Base-by-base conservation (phyloP, 2,888 invertebrate species). In the Scrobipalpa atriplicella region DNA sequence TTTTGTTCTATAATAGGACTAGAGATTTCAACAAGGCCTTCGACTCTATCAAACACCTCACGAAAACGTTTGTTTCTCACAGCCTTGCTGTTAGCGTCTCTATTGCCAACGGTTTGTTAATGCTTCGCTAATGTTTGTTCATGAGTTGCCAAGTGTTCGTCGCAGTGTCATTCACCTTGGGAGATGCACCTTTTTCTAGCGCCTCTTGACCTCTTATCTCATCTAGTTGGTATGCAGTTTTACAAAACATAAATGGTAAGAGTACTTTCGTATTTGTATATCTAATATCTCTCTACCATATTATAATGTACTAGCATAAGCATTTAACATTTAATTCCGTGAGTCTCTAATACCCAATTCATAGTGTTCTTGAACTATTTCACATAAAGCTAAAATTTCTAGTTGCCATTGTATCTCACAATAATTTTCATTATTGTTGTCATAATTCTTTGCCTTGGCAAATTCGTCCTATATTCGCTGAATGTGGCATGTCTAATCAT, bases 111-210 rank as follows among this genome's bases (percentile, higher is more conserved):
- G 38, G 13, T 58, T 56, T 29, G 58, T 58, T 36, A 58, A 58
- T 58, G 58, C 29, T 58, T 58, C 16, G 58, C 58, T 58, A 58
- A 58, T 58, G 58, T 58, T 29, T 29, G 58, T 58, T 58, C 38
- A 38, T 38, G 38, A 58, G 54, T 6, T 13, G 60, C 60, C 13
- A 41, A 61, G 61, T n/a, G 16, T 61, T 18, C 39, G 19, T 39
- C 41, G 10, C 19, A 39, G 41, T 61, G 62, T 62, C 62, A 62
- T 62, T 62, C 47, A 47, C 62, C 62, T 62, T 62, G 47, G 29
- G 16, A 60, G 38, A 58, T 58, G 58, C 38, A 58, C 16, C 36
- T 58, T 36, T 19, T 13, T 5, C 19, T 0, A 29, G 8, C 8
- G 9, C 29, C n/a, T 58, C 3, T 38, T 58, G 41, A 61, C 61